phyloP scores from a whole-genome alignment of 1,140 invertebrate species.

The Bombus vancouverensis region DNA sequence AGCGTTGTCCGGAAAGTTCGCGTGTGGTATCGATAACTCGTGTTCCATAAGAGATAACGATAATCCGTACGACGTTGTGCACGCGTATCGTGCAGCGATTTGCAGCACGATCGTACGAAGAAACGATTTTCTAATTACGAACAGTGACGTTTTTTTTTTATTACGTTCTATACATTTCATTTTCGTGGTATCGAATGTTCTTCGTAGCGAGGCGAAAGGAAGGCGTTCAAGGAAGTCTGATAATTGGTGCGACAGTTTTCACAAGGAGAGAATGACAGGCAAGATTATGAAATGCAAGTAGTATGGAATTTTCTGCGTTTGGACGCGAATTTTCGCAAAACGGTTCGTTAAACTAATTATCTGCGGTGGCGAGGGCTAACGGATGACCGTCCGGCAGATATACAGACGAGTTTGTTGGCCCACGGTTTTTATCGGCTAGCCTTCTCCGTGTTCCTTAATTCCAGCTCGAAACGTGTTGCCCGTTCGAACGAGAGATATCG shows the following conservation, averaged over 20 bases:
- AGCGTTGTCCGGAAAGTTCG: not conserved
- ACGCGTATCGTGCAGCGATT: too few species aligned
- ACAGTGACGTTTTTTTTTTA: fast-evolving
- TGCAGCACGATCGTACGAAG: too few species aligned
- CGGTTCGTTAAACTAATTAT: constrained; percentile 8
- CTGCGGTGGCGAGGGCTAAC: not conserved
- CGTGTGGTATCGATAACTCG: not conserved
- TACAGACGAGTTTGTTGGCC: constrained; percentile 17
- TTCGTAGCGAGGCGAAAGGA: too few species aligned
- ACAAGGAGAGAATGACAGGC: too few species aligned
- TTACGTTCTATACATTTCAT: too few species aligned
- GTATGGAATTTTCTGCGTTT: not conserved
- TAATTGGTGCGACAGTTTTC: too few species aligned
- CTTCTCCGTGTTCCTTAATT: constrained; percentile 1
- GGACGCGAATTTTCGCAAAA: not conserved
- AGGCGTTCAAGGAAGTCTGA: too few species aligned
- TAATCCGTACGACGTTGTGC: not conserved
- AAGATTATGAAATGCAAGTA: not conserved
- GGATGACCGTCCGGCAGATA: not conserved
- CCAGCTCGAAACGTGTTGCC: not conserved
- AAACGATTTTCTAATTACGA: too few species aligned
- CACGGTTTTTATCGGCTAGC: constrained; percentile 23
- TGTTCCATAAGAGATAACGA: constrained; percentile 5
- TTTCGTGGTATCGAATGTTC: too few species aligned
- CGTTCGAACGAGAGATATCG: not conserved